Evolutionary conservation across 2,113 vertebrate species (phyloP), one percentile per base, ranked within the genome.

Genomic region (Perca flavescens): DNA sequence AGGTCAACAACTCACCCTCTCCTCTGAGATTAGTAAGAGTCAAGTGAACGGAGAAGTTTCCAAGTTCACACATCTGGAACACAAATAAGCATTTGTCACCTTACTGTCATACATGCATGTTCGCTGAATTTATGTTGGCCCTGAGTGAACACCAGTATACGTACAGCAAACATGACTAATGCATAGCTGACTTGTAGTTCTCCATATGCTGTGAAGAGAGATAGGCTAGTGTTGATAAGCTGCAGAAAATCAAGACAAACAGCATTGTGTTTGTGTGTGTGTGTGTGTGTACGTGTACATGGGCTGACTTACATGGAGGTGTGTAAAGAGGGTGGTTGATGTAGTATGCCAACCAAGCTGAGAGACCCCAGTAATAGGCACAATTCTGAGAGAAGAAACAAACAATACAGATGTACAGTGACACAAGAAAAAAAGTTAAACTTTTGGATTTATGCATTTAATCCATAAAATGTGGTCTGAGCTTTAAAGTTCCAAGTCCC

Each of bases 241-340:
- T 76, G 58, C 54, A 73, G 54, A 63, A 76, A 57, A 14, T 16
- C 12, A 1, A 74, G 17, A 17, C 47, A 57, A 54, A 43, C 19
- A 14, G 5, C 13, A 53, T 3, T 54, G 4, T 47, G 36, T 69
- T 22, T 67, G 22, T 65, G 14, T 28, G 57, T n/a, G n/a, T n/a
- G n/a, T n/a, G n/a, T n/a, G n/a, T 14, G 34, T 47, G 49, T 28
- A 65, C 40, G 19, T 22, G 19, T 62, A 5, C 1, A 12, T 65
- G 4, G 0, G 19, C 12, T 6, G 86, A 95, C 96, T 97, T 93
- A 97, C 97, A 95, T 71, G 97, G 97, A 65, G 96, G 96, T 50
- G 97, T 97, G 84, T 98, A 98, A 74, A 98, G 96, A 77, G 97
- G 97, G 79, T 97, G 97, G 91, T 98, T 98, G 86, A 98, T 97